A percentile compares a stretch with the other conserved stretches of the same genome.
phyloP scores from a whole-genome alignment of 1,140 invertebrate species.

The Coelopa frigida region DNA sequence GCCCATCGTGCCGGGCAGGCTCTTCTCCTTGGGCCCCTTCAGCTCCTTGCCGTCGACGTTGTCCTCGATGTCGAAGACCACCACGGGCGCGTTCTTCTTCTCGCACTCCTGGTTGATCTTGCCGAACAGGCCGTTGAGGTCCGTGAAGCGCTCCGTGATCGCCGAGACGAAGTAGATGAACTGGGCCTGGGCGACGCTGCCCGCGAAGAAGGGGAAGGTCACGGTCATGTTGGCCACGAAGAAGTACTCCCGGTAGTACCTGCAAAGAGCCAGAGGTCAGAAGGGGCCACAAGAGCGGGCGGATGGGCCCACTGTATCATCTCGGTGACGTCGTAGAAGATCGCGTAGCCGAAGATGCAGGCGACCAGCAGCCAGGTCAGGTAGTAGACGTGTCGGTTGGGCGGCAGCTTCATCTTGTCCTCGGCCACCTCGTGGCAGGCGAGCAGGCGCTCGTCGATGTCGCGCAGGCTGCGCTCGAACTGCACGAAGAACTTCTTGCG shows the following conservation, averaged over 20 bases:
- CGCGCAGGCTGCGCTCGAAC: conserved; percentile 25
- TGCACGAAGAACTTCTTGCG: conserved; percentile 34
- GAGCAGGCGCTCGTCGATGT: conserved; percentile 25
- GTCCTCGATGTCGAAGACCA: conserved; percentile 36
- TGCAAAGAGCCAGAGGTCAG: not conserved
- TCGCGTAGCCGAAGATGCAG: not conserved
- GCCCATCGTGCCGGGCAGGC: too few species aligned
- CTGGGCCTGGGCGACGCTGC: conserved; percentile 35
- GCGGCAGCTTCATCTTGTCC: conserved; percentile 18
- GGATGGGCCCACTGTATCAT: conserved; percentile 3
- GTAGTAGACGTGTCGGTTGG: not conserved
- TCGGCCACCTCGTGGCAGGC: conserved; percentile 27
- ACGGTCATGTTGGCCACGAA: conserved; percentile 33
- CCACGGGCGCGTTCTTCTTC: conserved; percentile 27
- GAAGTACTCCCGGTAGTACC: conserved; percentile 15
- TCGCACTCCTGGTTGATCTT: conserved; percentile 40
- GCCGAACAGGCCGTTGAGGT: conserved; percentile 34
- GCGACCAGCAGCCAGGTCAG: not conserved
- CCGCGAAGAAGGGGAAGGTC: conserved; percentile 36
- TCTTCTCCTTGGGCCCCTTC: not conserved
- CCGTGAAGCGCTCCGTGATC: conserved; percentile 34
- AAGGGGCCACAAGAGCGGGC: not conserved
- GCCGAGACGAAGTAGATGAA: conserved; percentile 40
- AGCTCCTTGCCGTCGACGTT: conserved; percentile 11
- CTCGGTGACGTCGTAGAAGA: conserved; percentile 1